Percentiles rank a stretch among this genome's conserved stretches.
These are phyloP conservation scores for Tragelaphus buxtoni DNA, from an alignment of 2,113 vertebrate species.

Conservation along the genomic window DNA sequence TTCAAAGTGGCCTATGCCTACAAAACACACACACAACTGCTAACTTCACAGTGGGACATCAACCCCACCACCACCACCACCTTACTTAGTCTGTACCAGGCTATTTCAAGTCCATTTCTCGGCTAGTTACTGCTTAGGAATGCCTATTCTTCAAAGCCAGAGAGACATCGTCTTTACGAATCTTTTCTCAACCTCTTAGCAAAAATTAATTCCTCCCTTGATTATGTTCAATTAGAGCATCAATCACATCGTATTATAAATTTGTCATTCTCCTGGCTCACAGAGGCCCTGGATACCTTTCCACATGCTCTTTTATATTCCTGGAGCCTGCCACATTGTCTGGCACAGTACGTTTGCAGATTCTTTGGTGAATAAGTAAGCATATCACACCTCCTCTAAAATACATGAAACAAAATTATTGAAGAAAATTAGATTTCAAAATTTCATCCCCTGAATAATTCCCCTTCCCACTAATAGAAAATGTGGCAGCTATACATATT, in stretches of 20 bases:
- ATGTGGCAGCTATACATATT: background rate
- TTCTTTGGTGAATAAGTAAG: slow-evolving; percentile 1
- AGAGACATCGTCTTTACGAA: background rate
- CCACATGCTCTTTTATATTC: background rate
- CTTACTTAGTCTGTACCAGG: background rate
- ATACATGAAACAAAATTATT: slow-evolving; percentile 1
- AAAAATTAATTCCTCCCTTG: background rate
- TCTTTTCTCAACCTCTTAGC: background rate
- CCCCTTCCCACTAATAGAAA: slow-evolving; percentile 43
- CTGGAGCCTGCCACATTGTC: background rate
- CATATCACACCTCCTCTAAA: background rate
- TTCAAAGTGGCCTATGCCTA: background rate
- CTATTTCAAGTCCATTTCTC: background rate
- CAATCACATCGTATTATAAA: background rate
- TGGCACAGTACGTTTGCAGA: background rate
- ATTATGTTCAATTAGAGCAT: background rate
- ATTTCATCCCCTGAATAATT: background rate
- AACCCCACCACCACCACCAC: background rate
- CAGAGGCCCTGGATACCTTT: background rate
- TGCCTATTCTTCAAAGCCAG: background rate
- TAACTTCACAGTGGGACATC: background rate
- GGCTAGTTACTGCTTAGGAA: background rate
- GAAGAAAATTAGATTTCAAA: background rate
- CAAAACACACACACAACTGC: background rate
- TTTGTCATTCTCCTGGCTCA: background rate